Evolutionary conservation across 2,113 vertebrate genomes (phyloP), one percentile per base, ranked within the genome.

Genomic region (Corapipo altera): DNA sequence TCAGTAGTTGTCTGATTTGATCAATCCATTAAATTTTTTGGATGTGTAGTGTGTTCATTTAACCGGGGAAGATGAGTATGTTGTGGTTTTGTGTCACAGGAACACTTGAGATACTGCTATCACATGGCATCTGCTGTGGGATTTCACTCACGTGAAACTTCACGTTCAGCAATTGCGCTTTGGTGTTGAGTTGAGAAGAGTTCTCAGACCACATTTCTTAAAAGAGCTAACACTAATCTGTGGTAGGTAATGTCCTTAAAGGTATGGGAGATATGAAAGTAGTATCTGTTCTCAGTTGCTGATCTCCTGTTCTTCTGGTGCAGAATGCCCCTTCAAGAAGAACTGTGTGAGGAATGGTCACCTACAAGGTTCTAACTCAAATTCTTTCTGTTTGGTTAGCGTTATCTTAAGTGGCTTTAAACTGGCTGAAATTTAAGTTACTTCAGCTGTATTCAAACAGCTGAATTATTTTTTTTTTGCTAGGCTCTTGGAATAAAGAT

Each of bases 131-230:
- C 41, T 72, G 33, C 58, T 85, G 39, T 35, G 21, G 23, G 27
- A 61, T 24, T 74, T 90, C 30, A 66, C 26, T 14, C 18, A 14
- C 0, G 0, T 39, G 43, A 65, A 92, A 69, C 43, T 44, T 82
- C 5, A 30, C 0, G 0, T 76, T 69, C 9, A 32, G 3, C 21
- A 61, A 0, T 14, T 83, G 16, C 0, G 0, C 52, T 72, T 49
- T 43, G 24, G 14, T 69, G 13, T 57, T 3, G 2, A 49, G 27
- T n/a, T 84, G 64, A 41, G 35, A 39, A 32, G 35, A 46, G 32
- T 84, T 70, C 24, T 83, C 35, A 64, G 39, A 32, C 24, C 5
- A 23, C 10, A 2, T 30, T 46, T 74, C 48, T 35, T 85, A 24
- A 55, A 66, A 76, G 37, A 11, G 5, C 15, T 85, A 33, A 39